Conservation (phyloP, 1,140 invertebrate genomes). For the Muscidifurax raptorellus region DNA sequence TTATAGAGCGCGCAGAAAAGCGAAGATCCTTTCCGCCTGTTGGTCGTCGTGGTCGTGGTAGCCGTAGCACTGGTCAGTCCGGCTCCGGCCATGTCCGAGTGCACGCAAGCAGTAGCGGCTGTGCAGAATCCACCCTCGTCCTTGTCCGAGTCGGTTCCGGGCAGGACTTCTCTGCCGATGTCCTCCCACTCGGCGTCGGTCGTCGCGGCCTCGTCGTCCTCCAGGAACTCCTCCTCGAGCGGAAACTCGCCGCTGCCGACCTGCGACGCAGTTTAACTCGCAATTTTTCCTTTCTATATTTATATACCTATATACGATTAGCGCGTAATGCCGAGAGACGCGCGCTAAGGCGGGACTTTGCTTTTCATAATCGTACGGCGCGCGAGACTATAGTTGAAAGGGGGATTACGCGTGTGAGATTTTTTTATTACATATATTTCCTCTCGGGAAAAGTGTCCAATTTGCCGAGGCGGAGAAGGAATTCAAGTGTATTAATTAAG, state of each 20-base stretch:
- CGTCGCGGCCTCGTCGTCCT: slow-evolving; percentile 86
- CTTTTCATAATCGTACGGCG: not conserved
- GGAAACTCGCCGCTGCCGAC: slow-evolving; percentile 89
- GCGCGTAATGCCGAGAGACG: not conserved
- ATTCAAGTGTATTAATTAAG: not conserved
- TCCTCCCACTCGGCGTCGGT: slow-evolving; percentile 69
- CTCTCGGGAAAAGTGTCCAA: not conserved
- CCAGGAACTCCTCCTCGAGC: slow-evolving; percentile 83
- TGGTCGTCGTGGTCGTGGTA: slow-evolving; percentile 66
- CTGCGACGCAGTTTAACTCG: slow-evolving; percentile 63
- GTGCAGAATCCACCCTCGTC: slow-evolving; percentile 38
- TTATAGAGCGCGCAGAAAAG: slow-evolving; percentile 80
- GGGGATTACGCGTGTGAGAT: not conserved
- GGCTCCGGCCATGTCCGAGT: not conserved
- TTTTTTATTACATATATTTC: not conserved
- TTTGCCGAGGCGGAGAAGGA: not conserved
- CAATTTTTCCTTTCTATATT: not conserved
- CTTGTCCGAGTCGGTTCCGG: slow-evolving; percentile 31
- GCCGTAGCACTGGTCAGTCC: not conserved
- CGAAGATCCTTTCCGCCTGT: slow-evolving; percentile 63
- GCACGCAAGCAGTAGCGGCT: not conserved
- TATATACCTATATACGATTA: not conserved
- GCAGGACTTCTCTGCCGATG: slow-evolving; percentile 28
- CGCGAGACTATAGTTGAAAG: not conserved
- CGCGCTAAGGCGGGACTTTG: not conserved